Conservation (phyloP, 37 sponge, comb jelly and placozoan species). For the Haliclona indistincta region DNA sequence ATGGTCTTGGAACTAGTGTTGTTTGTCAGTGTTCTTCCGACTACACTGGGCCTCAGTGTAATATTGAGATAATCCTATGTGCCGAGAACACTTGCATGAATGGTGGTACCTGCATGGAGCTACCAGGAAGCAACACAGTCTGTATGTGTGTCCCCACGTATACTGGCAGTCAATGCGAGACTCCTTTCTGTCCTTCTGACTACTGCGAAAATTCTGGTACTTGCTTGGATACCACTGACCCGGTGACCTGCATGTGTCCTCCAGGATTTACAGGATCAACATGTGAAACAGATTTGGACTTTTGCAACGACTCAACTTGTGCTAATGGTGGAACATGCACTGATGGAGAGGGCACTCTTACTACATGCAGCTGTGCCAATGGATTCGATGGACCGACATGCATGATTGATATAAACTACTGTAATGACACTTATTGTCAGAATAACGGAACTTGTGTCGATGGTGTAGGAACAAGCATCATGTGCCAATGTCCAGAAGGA, state of each 20-base stretch:
- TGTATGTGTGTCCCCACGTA: conserved; percentile 63
- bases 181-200: conserved; percentile 31
- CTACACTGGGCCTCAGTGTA: conserved; percentile 33
- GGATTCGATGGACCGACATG: conserved; percentile 17
- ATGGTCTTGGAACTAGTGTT: conserved; percentile 27
- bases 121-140: conserved; percentile 1
- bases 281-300: conserved; percentile 44
- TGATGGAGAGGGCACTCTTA: conserved; percentile 3
- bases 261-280: conserved; percentile 47
- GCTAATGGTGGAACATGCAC: conserved; percentile 13
- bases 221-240: too few species aligned
- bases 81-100: conserved; percentile 34
- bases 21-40: conserved; percentile 38
- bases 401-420: background rate
- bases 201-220: conserved; percentile 42
- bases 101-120: conserved; percentile 55
- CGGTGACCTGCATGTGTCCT: conserved; percentile 34
- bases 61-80: conserved; percentile 33
- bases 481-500: conserved; percentile 23
- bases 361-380: conserved; percentile 5
- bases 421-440: conserved; percentile 11
- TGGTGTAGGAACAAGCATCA: background rate
- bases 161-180: conserved; percentile 62
- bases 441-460: conserved; percentile 38
- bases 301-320: conserved; percentile 24